These are phyloP conservation scores for Nanorana parkeri DNA, from an alignment of 2,113 vertebrate species.

Conservation along the genomic window DNA sequence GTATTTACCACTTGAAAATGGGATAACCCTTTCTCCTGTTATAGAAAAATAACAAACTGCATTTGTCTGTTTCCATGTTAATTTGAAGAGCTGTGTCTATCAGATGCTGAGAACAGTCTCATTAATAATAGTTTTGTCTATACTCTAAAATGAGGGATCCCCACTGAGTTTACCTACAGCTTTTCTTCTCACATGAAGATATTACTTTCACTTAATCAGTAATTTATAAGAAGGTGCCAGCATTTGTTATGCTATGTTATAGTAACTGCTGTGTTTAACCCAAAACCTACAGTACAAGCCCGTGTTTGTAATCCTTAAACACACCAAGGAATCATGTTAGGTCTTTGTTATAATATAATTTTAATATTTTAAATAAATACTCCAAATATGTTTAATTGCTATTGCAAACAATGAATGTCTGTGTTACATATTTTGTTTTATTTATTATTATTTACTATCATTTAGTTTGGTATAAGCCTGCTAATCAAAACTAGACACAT, in stretches of 20 bases:
- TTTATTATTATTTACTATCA: no score
- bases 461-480: no score
- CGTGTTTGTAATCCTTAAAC: not conserved
- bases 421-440: no score
- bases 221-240: slow-evolving; percentile 39
- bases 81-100: slow-evolving; percentile 21
- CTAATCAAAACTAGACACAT: no score
- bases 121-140: slow-evolving; percentile 40
- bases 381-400: no score
- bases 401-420: no score
- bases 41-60: not conserved
- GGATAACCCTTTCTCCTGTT: no score
- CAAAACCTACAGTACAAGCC: not conserved
- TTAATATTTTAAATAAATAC: not conserved
- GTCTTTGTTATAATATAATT: not conserved
- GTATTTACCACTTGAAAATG: no score
- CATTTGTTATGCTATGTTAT: slow-evolving; percentile 15
- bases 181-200: slow-evolving; percentile 41
- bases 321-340: not conserved
- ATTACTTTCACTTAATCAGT: slow-evolving; percentile 43
- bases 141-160: slow-evolving; percentile 42
- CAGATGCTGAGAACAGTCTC: not conserved
- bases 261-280: slow-evolving; percentile 12
- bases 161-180: slow-evolving; percentile 40
- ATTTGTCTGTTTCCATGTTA: slow-evolving; percentile 1